Base-by-base conservation (phyloP, 2,797 vertebrate genomes). In the Lacerta bilineata region DNA sequence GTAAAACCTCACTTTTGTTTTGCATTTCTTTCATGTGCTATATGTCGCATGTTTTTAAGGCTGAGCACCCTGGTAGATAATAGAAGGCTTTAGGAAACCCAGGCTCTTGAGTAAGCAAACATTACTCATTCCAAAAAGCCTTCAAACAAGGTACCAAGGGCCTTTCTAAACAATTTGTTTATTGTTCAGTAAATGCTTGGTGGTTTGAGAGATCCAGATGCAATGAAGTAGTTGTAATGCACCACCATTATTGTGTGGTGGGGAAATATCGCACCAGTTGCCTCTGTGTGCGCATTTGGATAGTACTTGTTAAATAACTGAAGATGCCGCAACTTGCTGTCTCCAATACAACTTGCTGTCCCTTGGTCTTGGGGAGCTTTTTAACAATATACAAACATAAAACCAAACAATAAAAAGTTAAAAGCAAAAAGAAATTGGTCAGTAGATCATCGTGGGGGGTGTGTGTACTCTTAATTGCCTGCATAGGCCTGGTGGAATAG, bases 91-190 rank as follows among this genome's bases (percentile, higher is more conserved):
- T 69, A 61, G 72, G 71, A 90, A 88, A 77, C 36, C 79, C 61
- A 77, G 71, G 61, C 83, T 81, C 77, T 82, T 85, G 46, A 81
- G 43, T 85, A 85, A 88, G 74, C 86, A 88, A 76, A 46, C 71
- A 68, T 80, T 86, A 90, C 50, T 90, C 89, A 85, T 88, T 85
- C 82, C 71, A 79, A 33, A 84, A 82, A 85, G 77, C 64, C 79
- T 87, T 69, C 46, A 36, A 33, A 66, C 43, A n/a, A 43, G 39
- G 23, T 39, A 46, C 9, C 89, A 66, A 86, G 71, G 50, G 80
- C 55, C 41, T 50, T 80, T 87, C 80, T 72, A 83, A 81, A 43
- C 5, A 20, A 50, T 87, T 89, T n/a, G 80, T 86, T 89, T 89
- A 64, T 81, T 89, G 59, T 75, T 68, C 76, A 84, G 61, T 72